Evolutionary conservation across 2,888 invertebrate species (phyloP).

Genomic region (Diarsia mendica): DNA sequence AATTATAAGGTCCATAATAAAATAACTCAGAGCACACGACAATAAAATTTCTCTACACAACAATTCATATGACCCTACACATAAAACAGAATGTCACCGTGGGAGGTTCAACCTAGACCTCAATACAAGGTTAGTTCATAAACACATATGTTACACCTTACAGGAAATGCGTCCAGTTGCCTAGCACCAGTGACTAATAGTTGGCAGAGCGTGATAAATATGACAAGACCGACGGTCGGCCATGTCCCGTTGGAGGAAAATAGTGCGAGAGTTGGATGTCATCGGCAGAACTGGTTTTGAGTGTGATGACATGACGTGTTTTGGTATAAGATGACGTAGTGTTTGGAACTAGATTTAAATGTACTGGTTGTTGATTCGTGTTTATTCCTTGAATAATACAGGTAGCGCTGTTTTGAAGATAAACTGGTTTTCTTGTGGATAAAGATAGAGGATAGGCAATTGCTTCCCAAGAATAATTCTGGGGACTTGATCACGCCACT

Average conservation of each 20-base stretch:
- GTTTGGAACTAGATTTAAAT: not conserved
- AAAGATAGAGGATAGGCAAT: not conserved
- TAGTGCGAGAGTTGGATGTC: conserved; percentile 9
- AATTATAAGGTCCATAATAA: not conserved
- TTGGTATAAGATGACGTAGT: not conserved
- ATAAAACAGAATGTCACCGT: conserved; percentile 34
- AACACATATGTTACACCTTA: conserved; percentile 52
- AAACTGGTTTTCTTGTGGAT: not conserved
- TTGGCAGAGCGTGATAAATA: conserved; percentile 61
- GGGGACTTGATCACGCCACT: too few relatives aligned
- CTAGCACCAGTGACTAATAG: conserved; percentile 56
- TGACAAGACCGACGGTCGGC: conserved; percentile 39
- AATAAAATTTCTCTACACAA: conserved; percentile 2
- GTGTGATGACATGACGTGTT: conserved; percentile 1
- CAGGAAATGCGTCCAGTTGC: conserved; percentile 66
- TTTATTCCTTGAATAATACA: not conserved
- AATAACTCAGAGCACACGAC: not conserved
- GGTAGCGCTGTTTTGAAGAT: not conserved
- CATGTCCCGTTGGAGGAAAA: conserved; percentile 27
- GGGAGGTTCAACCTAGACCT: conserved; percentile 38
- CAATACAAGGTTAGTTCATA: conserved; percentile 55
- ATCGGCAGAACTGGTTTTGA: conserved; percentile 12
- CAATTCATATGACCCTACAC: conserved; percentile 18
- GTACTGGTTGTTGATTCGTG: not conserved
- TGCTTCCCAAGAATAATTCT: not conserved